Base-by-base conservation (phyloP, 2,888 invertebrate species). In the Bugulina stolonifera region DNA sequence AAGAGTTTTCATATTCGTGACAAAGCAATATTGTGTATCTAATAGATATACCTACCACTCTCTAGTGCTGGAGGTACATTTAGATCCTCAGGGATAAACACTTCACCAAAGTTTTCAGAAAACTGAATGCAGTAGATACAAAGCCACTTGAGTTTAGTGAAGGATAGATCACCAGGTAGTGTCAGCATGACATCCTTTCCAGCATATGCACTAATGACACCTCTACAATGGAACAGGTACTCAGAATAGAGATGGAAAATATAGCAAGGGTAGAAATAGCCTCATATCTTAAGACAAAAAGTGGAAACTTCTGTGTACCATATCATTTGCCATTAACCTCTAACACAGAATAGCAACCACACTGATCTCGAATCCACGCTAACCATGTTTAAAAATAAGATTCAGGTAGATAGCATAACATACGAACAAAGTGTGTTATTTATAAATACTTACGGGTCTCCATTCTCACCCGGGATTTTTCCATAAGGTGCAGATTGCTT, bases 101-200 rank as follows among this genome's bases (percentile, higher is more conserved):
- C 71, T 27, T 73, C 27, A 32, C 73, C 73, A 69, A 73, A 73
- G 69, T 73, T 64, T 22, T 71, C 69, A 10, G 64, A 29, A 43
- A 1, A 58, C 0, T 2, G 27, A 14, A 73, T 71, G 27, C 73
- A 73, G 71, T 57, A 73, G 1, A 73, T 1, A 22, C 71, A 27
- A n/a, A 73, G 34, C 27, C 69, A 71, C n/a, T 58, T 54, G 71
- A 70, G 52, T 34, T 54, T 64, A 22, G 32, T n/a, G 23, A 71
- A 32, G 2, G 73, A 71, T 1, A 71, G 27, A 35, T 43, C 69
- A 25, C 23, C n/a, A n/a, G 73, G 73, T 5, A 73, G 69, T 27
- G 54, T 54, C 3, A 73, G 64, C 3, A 1, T 10, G 22, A 73
- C 32, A 18, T 43, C 69, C 25, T 34, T 64, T 10, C 52, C 54